phyloP scores from a whole-genome alignment of 2,888 invertebrate species.

The Conops quadrifasciatus region DNA sequence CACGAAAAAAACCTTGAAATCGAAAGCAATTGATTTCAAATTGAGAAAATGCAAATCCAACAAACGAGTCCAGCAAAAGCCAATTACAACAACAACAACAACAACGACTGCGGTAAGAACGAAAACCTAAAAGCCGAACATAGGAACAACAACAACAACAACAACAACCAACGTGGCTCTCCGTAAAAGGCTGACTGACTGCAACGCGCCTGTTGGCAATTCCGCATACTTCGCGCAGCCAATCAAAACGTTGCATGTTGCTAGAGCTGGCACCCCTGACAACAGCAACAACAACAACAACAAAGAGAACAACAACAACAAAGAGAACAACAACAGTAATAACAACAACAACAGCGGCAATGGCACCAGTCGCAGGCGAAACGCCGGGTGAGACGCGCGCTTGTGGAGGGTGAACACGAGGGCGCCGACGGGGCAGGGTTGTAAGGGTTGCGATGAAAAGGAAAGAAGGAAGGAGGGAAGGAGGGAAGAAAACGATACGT shows the following conservation, averaged over 20 bases:
- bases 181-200: slow-evolving; percentile 29
- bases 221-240: slow-evolving; percentile 53
- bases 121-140: neutral
- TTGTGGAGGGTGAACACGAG: neutral
- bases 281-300: too few relatives aligned
- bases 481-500: neutral
- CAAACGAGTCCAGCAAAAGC: neutral
- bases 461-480: neutral
- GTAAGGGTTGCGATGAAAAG: neutral
- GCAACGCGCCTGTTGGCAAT: slow-evolving; percentile 47
- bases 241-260: slow-evolving; percentile 38
- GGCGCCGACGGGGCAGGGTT: neutral
- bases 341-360: neutral
- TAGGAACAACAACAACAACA: slow-evolving; percentile 20
- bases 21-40: slow-evolving; percentile 48
- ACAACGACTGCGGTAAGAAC: neutral
- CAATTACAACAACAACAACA: neutral
- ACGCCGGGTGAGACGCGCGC: too few relatives aligned
- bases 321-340: too few relatives aligned
- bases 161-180: slow-evolving; percentile 10
- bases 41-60: slow-evolving; percentile 41
- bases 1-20: slow-evolving; percentile 47
- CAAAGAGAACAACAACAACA: too few relatives aligned
- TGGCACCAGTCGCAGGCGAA: too few relatives aligned
- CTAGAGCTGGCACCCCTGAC: slow-evolving; percentile 24